Conservation (phyloP, 2,888 invertebrate genomes). For the Ophraella communa region DNA sequence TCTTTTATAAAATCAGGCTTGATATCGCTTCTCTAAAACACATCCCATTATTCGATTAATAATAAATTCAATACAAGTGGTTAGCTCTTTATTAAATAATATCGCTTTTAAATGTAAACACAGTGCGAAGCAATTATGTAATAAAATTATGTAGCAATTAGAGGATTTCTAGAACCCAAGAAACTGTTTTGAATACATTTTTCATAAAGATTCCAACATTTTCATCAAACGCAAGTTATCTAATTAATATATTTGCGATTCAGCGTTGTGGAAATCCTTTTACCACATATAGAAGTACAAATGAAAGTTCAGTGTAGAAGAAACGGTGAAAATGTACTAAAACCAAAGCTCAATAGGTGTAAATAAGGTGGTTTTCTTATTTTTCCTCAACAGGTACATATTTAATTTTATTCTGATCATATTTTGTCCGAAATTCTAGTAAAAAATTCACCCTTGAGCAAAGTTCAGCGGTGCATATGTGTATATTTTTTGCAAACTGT, state of each 20-base stretch:
- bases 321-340: too few species aligned
- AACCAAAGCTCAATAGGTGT: too few species aligned
- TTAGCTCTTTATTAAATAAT: conserved; percentile 1
- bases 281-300: too few species aligned
- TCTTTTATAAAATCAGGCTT: background rate
- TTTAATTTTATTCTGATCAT: too few species aligned
- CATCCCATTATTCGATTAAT: background rate
- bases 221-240: background rate
- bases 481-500: too few species aligned
- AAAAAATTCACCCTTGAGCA: too few species aligned
- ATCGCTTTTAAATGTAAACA: background rate
- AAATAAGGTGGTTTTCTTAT: too few species aligned
- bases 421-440: too few species aligned
- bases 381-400: too few species aligned
- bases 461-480: too few species aligned
- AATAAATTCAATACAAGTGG: background rate
- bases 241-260: background rate
- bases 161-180: background rate
- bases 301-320: too few species aligned
- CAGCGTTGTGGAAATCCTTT: too few species aligned
- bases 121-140: background rate
- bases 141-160: background rate
- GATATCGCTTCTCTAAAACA: background rate
- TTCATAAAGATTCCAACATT: background rate
- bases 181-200: background rate